These are phyloP conservation scores for Lasius platythorax DNA, from an alignment of 2,888 invertebrate genomes.

Conservation along the genomic window DNA sequence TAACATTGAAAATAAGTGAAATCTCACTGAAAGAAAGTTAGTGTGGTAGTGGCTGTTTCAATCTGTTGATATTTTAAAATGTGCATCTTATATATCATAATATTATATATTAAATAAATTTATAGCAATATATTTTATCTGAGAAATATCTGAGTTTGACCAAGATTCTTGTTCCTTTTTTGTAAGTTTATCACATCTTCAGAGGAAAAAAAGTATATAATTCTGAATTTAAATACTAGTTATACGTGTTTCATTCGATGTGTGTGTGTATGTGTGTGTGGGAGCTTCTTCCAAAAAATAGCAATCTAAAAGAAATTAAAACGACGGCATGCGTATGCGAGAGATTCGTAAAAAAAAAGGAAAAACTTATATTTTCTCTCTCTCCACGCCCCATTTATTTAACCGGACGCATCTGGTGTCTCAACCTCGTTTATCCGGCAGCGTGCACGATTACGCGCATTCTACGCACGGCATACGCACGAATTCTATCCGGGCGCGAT, in stretches of 20 bases:
- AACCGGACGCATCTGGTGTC: constrained; percentile 54
- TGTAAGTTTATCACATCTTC: neutral
- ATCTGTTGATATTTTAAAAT: neutral
- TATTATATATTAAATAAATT: neutral
- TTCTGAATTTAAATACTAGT: neutral
- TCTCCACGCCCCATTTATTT: constrained; percentile 52
- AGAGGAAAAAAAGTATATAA: neutral
- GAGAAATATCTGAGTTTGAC: neutral
- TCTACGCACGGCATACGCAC: constrained; percentile 1
- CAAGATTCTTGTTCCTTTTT: neutral
- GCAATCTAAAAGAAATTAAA: too few species aligned
- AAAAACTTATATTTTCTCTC: constrained; percentile 8
- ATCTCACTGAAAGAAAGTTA: neutral
- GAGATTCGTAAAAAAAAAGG: constrained; percentile 49
- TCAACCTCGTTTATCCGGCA: constrained; percentile 60
- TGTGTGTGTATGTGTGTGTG: too few species aligned
- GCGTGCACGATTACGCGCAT: constrained; percentile 24
- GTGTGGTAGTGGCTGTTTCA: neutral
- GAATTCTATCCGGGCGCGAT: constrained; percentile 56
- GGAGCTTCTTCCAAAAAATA: too few species aligned
- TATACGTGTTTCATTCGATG: too few species aligned
- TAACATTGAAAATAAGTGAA: neutral
- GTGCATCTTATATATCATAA: neutral
- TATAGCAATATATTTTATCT: neutral
- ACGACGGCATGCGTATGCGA: constrained; percentile 21